Conservation (phyloP, 2,888 invertebrate species). For the Eupithecia vulgata region DNA sequence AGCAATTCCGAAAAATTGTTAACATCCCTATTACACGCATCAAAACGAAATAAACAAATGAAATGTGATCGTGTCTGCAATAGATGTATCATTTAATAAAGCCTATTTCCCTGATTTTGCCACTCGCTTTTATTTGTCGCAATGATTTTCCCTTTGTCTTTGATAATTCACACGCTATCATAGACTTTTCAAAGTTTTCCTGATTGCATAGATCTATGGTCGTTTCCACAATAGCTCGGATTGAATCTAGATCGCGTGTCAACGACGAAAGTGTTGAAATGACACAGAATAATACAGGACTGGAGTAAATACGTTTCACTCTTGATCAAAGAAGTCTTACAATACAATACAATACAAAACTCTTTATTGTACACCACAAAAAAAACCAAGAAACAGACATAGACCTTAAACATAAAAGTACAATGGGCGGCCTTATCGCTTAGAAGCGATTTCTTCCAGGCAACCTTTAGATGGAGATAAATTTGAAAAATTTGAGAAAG, state of each 20-base stretch:
- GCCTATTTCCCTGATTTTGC: background rate
- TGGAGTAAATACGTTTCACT: background rate
- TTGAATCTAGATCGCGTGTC: conserved; percentile 23
- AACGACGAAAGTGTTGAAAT: conserved; percentile 15
- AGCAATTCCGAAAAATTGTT: too few relatives aligned
- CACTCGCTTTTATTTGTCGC: background rate
- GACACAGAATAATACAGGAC: background rate
- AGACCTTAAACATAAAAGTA: too few relatives aligned
- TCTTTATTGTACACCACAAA: too few relatives aligned
- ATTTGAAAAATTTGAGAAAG: too few relatives aligned
- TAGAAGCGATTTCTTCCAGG: too few relatives aligned
- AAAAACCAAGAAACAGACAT: too few relatives aligned
- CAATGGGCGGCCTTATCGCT: too few relatives aligned
- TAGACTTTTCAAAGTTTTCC: conserved; percentile 14
- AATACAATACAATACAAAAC: too few relatives aligned
- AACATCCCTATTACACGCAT: too few relatives aligned
- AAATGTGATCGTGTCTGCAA: too few relatives aligned
- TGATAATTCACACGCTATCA: conserved; percentile 20
- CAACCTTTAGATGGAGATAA: too few relatives aligned
- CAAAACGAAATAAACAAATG: too few relatives aligned
- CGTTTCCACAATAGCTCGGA: conserved; percentile 9
- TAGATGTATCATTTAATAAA: background rate
- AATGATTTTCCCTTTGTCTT: conserved; percentile 8
- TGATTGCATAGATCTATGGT: conserved; percentile 23
- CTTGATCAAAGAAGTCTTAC: background rate